Base-by-base conservation (phyloP, 1,140 invertebrate genomes). In the Meteorus sp. region DNA sequence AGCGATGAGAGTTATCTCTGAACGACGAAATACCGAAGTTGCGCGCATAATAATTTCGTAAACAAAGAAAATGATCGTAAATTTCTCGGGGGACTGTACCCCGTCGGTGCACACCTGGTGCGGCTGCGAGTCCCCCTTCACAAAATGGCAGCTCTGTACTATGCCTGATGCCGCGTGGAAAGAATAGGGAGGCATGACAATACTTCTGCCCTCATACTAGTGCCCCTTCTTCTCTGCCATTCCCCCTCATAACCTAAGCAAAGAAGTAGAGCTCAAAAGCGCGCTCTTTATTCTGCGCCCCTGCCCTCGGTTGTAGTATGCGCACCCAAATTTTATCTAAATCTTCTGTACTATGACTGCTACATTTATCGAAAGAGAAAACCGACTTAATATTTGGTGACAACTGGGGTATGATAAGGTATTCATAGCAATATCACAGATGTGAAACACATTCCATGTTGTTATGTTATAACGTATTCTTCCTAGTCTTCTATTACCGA, bases 51-150 rank as follows among this genome's bases (percentile, higher is more conserved):
- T 23, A 17, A 20, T 43, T 45, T 61, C 29, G 47, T 41, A 70
- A 75, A 75, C 72, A 73, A 77, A 74, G 69, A 73, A 65, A 63
- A 65, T 62, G 64, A 62, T 60, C 60, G 61, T 50, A 27, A 67
- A 65, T 78, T 77, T 78, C 69, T 74, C 69, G 64, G 62, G 68
- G 69, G 75, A 78, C 74, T 78, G 76, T 80, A 78, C 73, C 68
- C 69, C 63, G 43, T 51, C 41, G 69, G 65, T 66, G 73, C 68
- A 73, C 76, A 76, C 74, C 74, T 77, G 76, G 76, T 77, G 68
- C 65, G 72, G 35, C 27, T 66, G 70, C 72, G 70, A 72, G 74
- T n/a, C 70, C 74, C 69, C 66, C 56, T 58, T 41, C 64, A 78
- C 75, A 77, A 78, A 78, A 78, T 78, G 76, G 73, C 72, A 73